phyloP scores from a whole-genome alignment of 1,140 invertebrate genomes.

The Bombus huntii region DNA sequence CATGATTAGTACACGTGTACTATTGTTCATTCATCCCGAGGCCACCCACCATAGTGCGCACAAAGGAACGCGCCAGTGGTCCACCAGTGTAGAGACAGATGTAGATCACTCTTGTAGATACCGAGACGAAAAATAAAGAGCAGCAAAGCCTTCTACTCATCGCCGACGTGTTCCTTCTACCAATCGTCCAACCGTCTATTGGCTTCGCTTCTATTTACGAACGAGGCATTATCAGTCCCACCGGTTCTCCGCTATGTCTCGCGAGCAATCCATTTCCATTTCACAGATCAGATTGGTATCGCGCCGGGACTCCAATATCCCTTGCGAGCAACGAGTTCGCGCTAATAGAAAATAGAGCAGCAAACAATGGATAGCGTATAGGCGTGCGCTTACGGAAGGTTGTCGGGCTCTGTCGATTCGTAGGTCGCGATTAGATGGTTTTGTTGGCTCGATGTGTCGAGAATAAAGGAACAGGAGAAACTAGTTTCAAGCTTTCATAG shows the following conservation, averaged over 20 bases:
- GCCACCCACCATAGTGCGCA: slow-evolving; percentile 69
- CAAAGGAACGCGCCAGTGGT: slow-evolving; percentile 38
- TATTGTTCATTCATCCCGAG: slow-evolving; percentile 72
- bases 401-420: neutral
- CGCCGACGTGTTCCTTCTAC: slow-evolving; percentile 1
- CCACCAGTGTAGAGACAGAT: slow-evolving; percentile 32
- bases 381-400: neutral
- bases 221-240: slow-evolving; percentile 19
- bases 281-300: slow-evolving; percentile 39
- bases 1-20: slow-evolving; percentile 75
- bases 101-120: slow-evolving; percentile 37
- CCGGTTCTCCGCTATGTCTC: slow-evolving; percentile 29
- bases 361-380: neutral
- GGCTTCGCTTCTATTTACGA: slow-evolving; percentile 30
- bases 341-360: slow-evolving; percentile 26
- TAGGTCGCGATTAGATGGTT: slow-evolving; percentile 6
- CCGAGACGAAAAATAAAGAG: neutral
- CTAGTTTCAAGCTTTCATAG: no score
- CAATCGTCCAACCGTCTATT: slow-evolving; percentile 1
- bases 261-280: slow-evolving; percentile 35
- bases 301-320: slow-evolving; percentile 11
- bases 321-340: neutral
- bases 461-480: neutral
- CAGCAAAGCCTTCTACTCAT: slow-evolving; percentile 18
- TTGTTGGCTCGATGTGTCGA: neutral